These are phyloP conservation scores for Dryococelus australis DNA, from an alignment of 2,888 invertebrate genomes.

Conservation along the genomic window DNA sequence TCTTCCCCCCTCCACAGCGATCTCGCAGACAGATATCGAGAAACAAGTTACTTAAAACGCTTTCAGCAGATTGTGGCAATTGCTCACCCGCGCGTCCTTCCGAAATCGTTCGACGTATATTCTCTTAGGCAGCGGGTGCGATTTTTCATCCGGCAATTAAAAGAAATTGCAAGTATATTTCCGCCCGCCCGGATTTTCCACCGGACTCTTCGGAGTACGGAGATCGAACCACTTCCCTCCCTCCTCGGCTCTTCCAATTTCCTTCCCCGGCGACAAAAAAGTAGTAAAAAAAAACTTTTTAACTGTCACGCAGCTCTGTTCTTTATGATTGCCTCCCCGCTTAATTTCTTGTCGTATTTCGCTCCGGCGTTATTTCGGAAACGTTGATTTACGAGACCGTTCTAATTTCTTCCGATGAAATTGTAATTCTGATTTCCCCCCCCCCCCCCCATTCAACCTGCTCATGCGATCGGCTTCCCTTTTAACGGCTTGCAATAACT, in stretches of 20 bases:
- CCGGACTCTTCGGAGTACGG: not conserved
- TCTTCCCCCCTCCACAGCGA: not conserved
- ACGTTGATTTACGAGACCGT: constrained; percentile 22
- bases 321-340: constrained; percentile 16
- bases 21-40: not conserved
- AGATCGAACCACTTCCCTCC: too few relatives aligned
- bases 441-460: not conserved
- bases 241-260: not conserved
- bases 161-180: not conserved
- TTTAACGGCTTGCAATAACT: constrained; percentile 8
- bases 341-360: constrained; percentile 16
- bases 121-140: not conserved
- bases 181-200: not conserved
- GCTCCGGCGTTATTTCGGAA: constrained; percentile 5
- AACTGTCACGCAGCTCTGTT: not conserved
- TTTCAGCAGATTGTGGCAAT: not conserved
- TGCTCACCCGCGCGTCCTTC: not conserved
- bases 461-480: constrained; percentile 4
- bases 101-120: constrained; percentile 2
- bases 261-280: not conserved
- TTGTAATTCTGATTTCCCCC: constrained; percentile 25
- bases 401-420: constrained; percentile 29
- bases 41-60: constrained; percentile 9
- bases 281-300: not conserved
- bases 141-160: constrained; percentile 11